A percentile compares a stretch with the other conserved stretches of the same genome.
Evolutionary conservation across 2,113 vertebrate species (phyloP).

Genomic region (Pao palembangensis): DNA sequence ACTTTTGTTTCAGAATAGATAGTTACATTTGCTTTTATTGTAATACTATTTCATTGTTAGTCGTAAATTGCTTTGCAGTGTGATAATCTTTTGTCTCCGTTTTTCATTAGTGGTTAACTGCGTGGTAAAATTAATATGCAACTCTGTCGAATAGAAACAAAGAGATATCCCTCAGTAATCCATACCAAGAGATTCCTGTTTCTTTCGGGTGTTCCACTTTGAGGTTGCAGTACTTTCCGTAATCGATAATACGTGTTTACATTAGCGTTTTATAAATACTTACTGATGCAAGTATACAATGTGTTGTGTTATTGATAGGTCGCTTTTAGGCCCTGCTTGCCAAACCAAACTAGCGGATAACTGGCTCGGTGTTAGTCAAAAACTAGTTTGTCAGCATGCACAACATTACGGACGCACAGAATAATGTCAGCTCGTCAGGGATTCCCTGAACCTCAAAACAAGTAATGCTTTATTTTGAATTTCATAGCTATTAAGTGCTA

Average conservation of each 20-base stretch:
- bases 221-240: too few species aligned
- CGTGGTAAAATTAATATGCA: too few species aligned
- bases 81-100: too few species aligned
- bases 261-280: not conserved
- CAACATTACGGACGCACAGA: not conserved
- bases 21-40: too few species aligned
- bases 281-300: not conserved
- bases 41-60: too few species aligned
- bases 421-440: not conserved
- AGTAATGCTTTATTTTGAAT: too few species aligned
- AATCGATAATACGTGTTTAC: not conserved
- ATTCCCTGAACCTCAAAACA: not conserved
- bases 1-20: too few species aligned
- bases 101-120: too few species aligned
- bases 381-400: not conserved
- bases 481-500: not conserved
- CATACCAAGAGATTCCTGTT: too few species aligned
- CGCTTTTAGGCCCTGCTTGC: conserved; percentile 40
- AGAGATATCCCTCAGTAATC: not conserved
- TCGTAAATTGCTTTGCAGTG: too few species aligned
- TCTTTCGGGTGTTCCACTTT: not conserved
- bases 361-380: conserved; percentile 1
- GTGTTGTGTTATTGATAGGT: conserved; percentile 8
- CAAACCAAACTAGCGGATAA: conserved; percentile 3
- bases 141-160: not conserved